Evolutionary conservation across 2,113 vertebrate species (phyloP), one percentile per base, ranked within the genome.

Genomic region (Saccopteryx bilineata): DNA sequence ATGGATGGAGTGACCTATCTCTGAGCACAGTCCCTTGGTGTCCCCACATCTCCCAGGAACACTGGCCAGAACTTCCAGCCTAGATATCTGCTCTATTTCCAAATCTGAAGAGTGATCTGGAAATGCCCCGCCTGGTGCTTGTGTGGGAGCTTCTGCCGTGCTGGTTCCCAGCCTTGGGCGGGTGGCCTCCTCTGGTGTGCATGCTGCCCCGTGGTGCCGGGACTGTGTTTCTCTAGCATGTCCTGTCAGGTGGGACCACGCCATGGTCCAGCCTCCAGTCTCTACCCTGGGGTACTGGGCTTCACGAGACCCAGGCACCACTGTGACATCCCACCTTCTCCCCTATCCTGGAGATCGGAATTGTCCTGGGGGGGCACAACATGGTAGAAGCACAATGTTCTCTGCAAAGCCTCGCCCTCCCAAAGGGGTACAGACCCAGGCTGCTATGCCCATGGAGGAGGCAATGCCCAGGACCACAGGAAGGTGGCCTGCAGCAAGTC

Each of bases 1-100:
- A 9, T 9, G 39, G 12, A 0, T 5, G 1, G 0, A 5, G 50
- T 10, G 9, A 1, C 56, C 15, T 56, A 11, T 39, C 66, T 26
- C 76, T 10, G 17, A 78, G 61, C 33, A 1, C 21, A 61, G 56
- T 21, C 24, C 39, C 56, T 39, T 39, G 19, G 17, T 12, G 6
- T 33, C 68, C 50, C 50, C 2, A 0, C 4, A 0, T 4, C 26
- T 56, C 58, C 31, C 14, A 46, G 72, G 63, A 65, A 15, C 23
- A 39, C 3, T 2, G 23, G 24, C 39, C 8, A 18, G 50, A 4
- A 21, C 28, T 17, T 10, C 13, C 74, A n/a, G 58, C 50, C 61
- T 5, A 26, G 39, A 65, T 11, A 21, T 9, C n/a, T 18, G 21
- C 18, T 52, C 52, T n/a, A 2, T 1, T 5, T 24, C 76, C 65